Evolutionary conservation across 2,113 vertebrate genomes (phyloP), one percentile per base, ranked within the genome.

Genomic region (Uria aalge): DNA sequence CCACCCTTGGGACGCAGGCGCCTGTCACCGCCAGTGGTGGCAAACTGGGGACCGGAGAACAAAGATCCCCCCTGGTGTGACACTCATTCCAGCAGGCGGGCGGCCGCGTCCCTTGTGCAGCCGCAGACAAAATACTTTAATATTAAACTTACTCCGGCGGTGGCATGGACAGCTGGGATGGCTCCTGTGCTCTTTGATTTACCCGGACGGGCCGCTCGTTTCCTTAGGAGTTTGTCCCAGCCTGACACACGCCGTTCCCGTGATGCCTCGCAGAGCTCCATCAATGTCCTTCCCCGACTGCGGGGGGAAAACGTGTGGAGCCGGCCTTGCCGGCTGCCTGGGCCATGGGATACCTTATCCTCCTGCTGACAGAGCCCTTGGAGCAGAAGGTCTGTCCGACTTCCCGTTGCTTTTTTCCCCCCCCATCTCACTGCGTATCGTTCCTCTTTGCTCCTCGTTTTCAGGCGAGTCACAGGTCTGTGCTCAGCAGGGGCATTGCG

Each of bases 81-180:
- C 26, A 3, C 74, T 74, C 38, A 13, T 67, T 26, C 23, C n/a
- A 43, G n/a, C 56, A 53, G 74, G 71, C 62, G 76, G 71, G 73
- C 0, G 0, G 56, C 22, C 0, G 0, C 64, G 55, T 78, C 81
- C 73, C 56, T 66, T 6, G 40, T 11, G 78, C 15, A 60, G 30
- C 69, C 1, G 1, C 55, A 72, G 62, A 82, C 57, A 76, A 75
- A 72, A 75, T 24, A 34, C 38, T 81, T 74, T 3, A 72, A 12
- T 19, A 21, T 73, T 30, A 30, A 64, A 66, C 52, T 75, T 32
- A 1, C 80, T 63, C 57, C 57, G 8, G 17, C 0, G 0, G 47
- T 47, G 60, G 29, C 38, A 21, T 15, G 69, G 93, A 50, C 81
- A 93, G 52, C 90, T 67, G 92, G 81, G 85, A 30, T 47, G 62